Base-by-base conservation (phyloP, 2,888 invertebrate species). In the Seira ritae region DNA sequence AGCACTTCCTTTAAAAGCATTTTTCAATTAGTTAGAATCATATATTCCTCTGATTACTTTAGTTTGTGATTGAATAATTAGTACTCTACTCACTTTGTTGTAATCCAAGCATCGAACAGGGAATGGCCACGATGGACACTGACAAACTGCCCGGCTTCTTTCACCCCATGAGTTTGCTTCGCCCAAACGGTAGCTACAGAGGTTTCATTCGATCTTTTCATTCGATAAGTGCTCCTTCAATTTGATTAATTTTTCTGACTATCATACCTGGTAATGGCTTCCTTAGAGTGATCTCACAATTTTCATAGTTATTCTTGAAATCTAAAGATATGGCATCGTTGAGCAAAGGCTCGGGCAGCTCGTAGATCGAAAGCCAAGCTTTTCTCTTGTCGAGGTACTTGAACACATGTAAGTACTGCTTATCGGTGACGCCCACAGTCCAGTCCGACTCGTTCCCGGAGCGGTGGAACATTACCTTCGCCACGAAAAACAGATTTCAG, bases 241-340 rank as follows among this genome's bases (percentile, higher is more conserved):
- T n/a, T n/a, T n/a, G n/a, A n/a, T n/a, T n/a, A n/a, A n/a, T n/a
- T n/a, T n/a, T n/a, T n/a, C n/a, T n/a, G n/a, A 31, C 31, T 2
- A 8, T 31, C 31, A 31, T 50, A 75, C 75, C 68, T 62, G 82
- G 82, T 20, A 77, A 10, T 1, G 82, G 82, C 24, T 82, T 82
- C 10, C 82, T 31, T 8, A 82, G 19, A 0, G 68, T 77, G 0
- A 82, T 73, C 19, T 77, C 24, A 1, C 37, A 20, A 23, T 68
- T 67, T 19, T 72, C 46, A 68, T 23, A 72, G 3, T 82, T 82
- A 31, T 55, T 70, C 19, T 15, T 55, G 66, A 76, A 81, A 2
- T 60, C 65, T 0, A 82, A 8, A 1, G 6, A 67, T 2, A 81
- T 4, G 12, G 76, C 62, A 15, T 82, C 82, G 15, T 68, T 82